These are phyloP conservation scores for Triplophysa tibetana DNA, from an alignment of 2,113 vertebrate genomes.

Conservation along the genomic window DNA sequence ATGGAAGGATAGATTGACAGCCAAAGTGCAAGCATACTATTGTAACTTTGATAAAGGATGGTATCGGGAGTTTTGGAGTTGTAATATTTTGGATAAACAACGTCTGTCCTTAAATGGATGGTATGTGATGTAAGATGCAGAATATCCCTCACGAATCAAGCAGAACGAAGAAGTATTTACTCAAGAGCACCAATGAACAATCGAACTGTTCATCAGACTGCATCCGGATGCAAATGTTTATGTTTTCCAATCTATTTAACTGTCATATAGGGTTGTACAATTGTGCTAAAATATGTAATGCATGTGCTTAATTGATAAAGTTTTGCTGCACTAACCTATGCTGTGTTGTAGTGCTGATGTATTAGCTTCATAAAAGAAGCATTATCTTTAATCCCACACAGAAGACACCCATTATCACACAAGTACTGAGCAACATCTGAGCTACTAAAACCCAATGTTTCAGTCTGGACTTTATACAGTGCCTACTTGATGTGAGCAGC, in stretches of 20 bases:
- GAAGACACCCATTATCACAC: constrained; percentile 55
- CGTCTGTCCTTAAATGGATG: too few relatives aligned
- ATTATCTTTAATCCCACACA: constrained; percentile 60
- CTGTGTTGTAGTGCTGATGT: constrained; percentile 58
- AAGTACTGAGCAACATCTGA: constrained; percentile 62
- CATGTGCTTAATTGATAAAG: constrained; percentile 68
- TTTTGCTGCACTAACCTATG: constrained; percentile 55
- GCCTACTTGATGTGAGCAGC: background rate
- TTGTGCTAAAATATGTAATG: constrained; percentile 64
- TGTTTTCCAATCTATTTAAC: constrained; percentile 54
- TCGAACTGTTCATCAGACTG: constrained; percentile 7
- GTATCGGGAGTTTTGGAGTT: too few relatives aligned
- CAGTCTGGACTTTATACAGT: background rate
- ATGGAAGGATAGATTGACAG: too few relatives aligned
- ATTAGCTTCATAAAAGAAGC: constrained; percentile 68
- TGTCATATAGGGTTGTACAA: constrained; percentile 56
- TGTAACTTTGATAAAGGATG: too few relatives aligned
- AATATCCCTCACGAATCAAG: constrained; percentile 28
- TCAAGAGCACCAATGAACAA: constrained; percentile 7
- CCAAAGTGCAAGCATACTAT: too few relatives aligned
- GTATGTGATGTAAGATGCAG: background rate
- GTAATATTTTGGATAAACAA: too few relatives aligned
- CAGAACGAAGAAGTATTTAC: constrained; percentile 3
- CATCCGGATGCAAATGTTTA: constrained; percentile 18
- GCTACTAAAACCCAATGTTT: constrained; percentile 38